Evolutionary conservation across 2,113 vertebrate genomes (phyloP).

Genomic region (Tachysurus vachellii): DNA sequence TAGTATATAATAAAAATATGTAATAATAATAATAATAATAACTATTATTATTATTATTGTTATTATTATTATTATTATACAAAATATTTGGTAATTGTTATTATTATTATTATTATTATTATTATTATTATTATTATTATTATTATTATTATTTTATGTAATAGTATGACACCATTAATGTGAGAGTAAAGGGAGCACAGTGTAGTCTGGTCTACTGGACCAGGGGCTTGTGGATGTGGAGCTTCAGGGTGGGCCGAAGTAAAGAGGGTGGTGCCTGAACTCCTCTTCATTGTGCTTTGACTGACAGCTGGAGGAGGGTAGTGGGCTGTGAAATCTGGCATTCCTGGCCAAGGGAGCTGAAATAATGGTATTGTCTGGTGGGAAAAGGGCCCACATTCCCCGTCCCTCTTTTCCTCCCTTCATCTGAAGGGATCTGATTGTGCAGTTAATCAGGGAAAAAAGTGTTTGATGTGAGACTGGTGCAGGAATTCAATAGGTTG

Average conservation of each 20-base stretch:
- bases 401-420: conserved; percentile 70
- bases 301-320: conserved; percentile 83
- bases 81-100: background rate
- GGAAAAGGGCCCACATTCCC: conserved; percentile 83
- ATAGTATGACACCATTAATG: too few relatives aligned
- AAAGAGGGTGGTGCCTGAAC: conserved; percentile 64
- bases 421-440: conserved; percentile 81
- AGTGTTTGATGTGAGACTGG: conserved; percentile 86
- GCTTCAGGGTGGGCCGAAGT: conserved; percentile 18
- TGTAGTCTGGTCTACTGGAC: conserved; percentile 43
- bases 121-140: too few relatives aligned
- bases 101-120: background rate
- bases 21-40: background rate
- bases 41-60: background rate
- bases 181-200: background rate
- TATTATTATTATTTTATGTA: too few relatives aligned
- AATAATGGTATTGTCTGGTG: conserved; percentile 93
- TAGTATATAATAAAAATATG: too few relatives aligned
- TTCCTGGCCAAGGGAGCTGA: conserved; percentile 96
- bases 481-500: conserved; percentile 79
- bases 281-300: conserved; percentile 75
- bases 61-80: background rate
- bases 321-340: conserved; percentile 92
- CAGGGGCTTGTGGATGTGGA: conserved; percentile 19
- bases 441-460: conserved; percentile 84